Conservation (phyloP, 1,140 invertebrate genomes). For the Andrena cerasifolii region DNA sequence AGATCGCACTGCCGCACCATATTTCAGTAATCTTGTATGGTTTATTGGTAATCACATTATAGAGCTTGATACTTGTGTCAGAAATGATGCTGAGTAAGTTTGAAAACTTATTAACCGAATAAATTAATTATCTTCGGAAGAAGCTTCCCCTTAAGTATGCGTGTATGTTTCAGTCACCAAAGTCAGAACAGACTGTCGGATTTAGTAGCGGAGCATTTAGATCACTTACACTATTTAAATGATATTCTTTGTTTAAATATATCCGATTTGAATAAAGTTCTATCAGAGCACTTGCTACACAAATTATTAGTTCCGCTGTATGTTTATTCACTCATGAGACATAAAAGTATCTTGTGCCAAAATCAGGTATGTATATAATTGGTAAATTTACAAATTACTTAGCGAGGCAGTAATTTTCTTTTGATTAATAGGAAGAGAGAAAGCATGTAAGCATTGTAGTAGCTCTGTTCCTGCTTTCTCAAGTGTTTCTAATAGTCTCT, state of each 20-base stretch:
- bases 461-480: slow-evolving; percentile 94
- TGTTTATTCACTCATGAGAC: slow-evolving; percentile 92
- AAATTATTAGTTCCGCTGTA: slow-evolving; percentile 97
- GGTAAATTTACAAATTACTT: slow-evolving; percentile 9
- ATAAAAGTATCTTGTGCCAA: slow-evolving; percentile 72
- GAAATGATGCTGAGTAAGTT: slow-evolving; percentile 96
- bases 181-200: slow-evolving; percentile 95
- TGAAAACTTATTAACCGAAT: slow-evolving; percentile 5
- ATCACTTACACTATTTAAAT: slow-evolving; percentile 99
- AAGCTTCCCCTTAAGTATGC: slow-evolving; percentile 17
- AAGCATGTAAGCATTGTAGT: slow-evolving; percentile 90
- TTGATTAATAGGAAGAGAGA: slow-evolving; percentile 75
- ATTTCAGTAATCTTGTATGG: slow-evolving; percentile 99
- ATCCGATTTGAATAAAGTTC: slow-evolving; percentile 95
- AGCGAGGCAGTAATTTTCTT: slow-evolving; percentile 32
- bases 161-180: slow-evolving; percentile 88
- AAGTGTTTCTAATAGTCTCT: slow-evolving; percentile 97
- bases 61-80: slow-evolving; percentile 96
- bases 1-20: slow-evolving; percentile 97
- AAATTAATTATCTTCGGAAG: slow-evolving; percentile 11
- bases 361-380: slow-evolving; percentile 74
- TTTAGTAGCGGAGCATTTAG: slow-evolving; percentile 98
- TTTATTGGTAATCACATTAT: slow-evolving; percentile 99
- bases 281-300: slow-evolving; percentile 97
- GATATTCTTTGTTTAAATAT: slow-evolving; percentile 97